phyloP scores from a whole-genome alignment of 2,113 vertebrate genomes.

The Periophthalmus modestus region DNA sequence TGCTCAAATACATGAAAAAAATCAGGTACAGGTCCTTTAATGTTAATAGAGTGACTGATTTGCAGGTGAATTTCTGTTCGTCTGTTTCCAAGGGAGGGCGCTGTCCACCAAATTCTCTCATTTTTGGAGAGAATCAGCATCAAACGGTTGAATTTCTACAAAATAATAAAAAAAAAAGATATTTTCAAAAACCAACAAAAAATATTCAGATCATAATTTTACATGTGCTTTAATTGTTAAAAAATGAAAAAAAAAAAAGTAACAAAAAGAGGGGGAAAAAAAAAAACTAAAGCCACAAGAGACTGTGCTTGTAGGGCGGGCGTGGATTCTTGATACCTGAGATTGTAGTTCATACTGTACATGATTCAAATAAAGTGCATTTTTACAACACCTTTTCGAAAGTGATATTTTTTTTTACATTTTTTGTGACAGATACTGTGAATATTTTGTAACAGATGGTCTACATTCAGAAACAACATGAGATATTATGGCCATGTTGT shows the following conservation, averaged over 20 bases:
- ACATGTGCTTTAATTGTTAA: constrained; percentile 77
- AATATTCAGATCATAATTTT: constrained; percentile 73
- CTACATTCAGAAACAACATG: no score
- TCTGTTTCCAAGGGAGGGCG: constrained; percentile 63
- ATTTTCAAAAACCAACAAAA: constrained; percentile 75
- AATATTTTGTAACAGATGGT: no score
- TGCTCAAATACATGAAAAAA: no score
- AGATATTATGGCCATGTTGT: no score
- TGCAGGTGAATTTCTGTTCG: constrained; percentile 66
- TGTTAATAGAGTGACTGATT: constrained; percentile 35
- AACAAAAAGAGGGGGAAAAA: constrained; percentile 50
- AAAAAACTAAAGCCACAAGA: constrained; percentile 57
- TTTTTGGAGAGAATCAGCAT: constrained; percentile 74
- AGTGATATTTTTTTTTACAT: background rate
- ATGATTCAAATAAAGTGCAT: constrained; percentile 81
- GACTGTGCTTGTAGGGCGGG: constrained; percentile 73
- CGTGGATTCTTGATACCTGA: constrained; percentile 79
- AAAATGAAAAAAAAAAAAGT: constrained; percentile 61
- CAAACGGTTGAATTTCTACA: constrained; percentile 73
- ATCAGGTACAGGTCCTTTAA: background rate
- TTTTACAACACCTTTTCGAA: constrained; percentile 58
- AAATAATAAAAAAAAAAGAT: constrained; percentile 73
- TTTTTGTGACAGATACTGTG: background rate
- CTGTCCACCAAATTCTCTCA: constrained; percentile 65
- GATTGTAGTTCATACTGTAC: constrained; percentile 83